These are phyloP conservation scores for Patella pellucida DNA, from an alignment of 2,888 invertebrate genomes.

Conservation along the genomic window DNA sequence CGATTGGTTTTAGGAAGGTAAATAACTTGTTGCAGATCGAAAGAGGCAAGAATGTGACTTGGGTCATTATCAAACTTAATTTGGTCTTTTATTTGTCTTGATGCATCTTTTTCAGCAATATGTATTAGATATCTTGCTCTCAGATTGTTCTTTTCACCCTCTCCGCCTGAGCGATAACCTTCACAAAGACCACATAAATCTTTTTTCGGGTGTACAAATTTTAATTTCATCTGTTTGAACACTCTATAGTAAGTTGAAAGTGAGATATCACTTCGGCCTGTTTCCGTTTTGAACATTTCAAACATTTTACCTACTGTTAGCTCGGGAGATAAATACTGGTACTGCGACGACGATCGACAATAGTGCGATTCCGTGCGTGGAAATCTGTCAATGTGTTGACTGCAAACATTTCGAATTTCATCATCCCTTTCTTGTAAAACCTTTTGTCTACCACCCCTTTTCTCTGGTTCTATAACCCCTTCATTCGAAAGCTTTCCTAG, in stretches of 20 bases:
- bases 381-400: neutral
- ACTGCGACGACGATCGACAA: neutral
- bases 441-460: neutral
- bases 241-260: neutral
- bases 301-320: neutral
- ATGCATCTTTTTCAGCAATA: slow-evolving; percentile 7
- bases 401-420: neutral
- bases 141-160: neutral
- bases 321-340: neutral
- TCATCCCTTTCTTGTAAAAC: neutral
- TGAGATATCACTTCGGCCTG: neutral
- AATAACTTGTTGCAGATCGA: neutral
- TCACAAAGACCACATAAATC: neutral
- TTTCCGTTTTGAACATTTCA: neutral
- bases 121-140: neutral
- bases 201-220: neutral
- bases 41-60: slow-evolving; percentile 1
- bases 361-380: neutral
- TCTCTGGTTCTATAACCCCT: neutral
- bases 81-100: neutral
- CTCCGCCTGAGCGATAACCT: neutral
- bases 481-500: neutral
- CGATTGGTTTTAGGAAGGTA: neutral
- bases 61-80: neutral
- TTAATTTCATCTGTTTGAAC: slow-evolving; percentile 5